A percentile compares a stretch with the other conserved stretches of the same genome.
Evolutionary conservation across 2,113 vertebrate species (phyloP).

Genomic region (Lophotis ruficrista): DNA sequence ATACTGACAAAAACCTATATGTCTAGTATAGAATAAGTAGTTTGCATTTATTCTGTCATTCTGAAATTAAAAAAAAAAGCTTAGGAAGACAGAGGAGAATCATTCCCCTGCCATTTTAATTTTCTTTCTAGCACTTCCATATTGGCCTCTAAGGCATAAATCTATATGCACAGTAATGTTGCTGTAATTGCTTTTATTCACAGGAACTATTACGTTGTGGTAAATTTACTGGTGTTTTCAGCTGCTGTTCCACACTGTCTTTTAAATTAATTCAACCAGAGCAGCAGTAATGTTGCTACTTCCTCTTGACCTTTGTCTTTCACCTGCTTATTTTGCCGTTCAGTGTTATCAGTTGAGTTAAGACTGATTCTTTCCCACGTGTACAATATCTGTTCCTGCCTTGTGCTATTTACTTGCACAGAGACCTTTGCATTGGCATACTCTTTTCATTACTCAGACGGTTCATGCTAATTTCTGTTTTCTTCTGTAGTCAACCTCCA

Average conservation of each 20-base stretch:
- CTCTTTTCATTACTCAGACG: background rate
- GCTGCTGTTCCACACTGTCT: background rate
- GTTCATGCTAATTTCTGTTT: background rate
- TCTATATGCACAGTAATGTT: background rate
- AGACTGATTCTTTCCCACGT: background rate
- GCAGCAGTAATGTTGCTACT: background rate
- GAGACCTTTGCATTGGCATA: background rate
- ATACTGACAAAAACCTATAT: background rate
- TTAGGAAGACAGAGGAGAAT: background rate
- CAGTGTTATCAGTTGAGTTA: background rate
- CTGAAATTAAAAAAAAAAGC: background rate
- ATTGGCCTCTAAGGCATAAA: background rate
- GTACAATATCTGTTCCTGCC: background rate
- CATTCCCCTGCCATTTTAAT: background rate
- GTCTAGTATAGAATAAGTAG: background rate
- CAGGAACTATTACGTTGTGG: background rate
- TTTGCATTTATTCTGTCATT: background rate
- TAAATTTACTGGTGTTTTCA: background rate
- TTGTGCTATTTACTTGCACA: background rate
- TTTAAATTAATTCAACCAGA: background rate
- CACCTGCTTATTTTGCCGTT: background rate
- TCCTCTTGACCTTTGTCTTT: conserved; percentile 21
- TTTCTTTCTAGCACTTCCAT: background rate
- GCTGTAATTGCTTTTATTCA: background rate
- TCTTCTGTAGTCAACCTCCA: background rate